These are phyloP conservation scores for Morinoia aosen DNA, from an alignment of 2,888 invertebrate genomes.

Conservation along the genomic window DNA sequence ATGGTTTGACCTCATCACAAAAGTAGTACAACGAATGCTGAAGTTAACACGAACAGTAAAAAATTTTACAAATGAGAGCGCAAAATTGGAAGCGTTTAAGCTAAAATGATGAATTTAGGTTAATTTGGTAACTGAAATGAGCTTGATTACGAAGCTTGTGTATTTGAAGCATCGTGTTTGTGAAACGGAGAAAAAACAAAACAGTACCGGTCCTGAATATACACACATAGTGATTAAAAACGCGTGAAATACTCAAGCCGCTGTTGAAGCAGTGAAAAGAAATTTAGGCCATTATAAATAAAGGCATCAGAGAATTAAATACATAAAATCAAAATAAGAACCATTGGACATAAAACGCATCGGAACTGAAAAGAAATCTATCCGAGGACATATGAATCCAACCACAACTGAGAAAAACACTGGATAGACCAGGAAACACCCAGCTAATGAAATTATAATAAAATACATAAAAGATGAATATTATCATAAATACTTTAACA, in stretches of 20 bases:
- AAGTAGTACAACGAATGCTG: background rate
- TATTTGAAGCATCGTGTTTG: background rate
- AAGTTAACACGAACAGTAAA: too few relatives aligned
- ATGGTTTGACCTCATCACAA: background rate
- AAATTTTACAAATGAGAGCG: conserved; percentile 7
- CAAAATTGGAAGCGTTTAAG: conserved; percentile 5
- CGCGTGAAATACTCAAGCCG: background rate
- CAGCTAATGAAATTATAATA: conserved; percentile 13
- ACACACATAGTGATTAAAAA: background rate
- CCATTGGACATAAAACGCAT: background rate
- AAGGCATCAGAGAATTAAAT: background rate
- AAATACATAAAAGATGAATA: background rate
- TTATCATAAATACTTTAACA: background rate
- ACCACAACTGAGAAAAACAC: conserved; percentile 51
- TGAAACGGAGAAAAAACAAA: background rate
- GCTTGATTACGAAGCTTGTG: conserved; percentile 15
- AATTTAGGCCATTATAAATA: conserved; percentile 1
- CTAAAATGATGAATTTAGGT: conserved; percentile 15
- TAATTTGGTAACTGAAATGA: background rate
- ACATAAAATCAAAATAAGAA: background rate
- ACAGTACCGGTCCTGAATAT: background rate
- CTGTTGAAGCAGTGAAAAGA: conserved; percentile 21
- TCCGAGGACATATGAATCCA: conserved; percentile 43
- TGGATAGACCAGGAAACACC: conserved; percentile 43
- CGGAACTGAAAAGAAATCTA: conserved; percentile 49